phyloP scores from a whole-genome alignment of 2,797 vertebrate genomes.

The Macrochelys suwanniensis region DNA sequence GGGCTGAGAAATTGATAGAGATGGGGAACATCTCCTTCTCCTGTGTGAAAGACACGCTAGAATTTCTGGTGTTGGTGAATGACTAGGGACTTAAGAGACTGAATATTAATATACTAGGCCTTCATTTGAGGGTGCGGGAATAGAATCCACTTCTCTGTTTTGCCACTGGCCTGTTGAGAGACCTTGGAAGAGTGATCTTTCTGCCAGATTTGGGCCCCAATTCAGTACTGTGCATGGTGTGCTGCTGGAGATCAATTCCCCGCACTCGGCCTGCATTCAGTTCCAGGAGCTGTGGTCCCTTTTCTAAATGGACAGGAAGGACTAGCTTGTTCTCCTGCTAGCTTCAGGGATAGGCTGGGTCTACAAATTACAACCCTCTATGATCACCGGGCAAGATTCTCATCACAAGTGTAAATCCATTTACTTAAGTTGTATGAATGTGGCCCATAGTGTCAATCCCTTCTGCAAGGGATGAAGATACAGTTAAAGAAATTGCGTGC shows the following conservation, averaged over 20 bases:
- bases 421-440: neutral
- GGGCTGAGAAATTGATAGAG: neutral
- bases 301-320: neutral
- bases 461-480: neutral
- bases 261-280: neutral
- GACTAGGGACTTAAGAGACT: neutral
- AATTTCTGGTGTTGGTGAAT: neutral
- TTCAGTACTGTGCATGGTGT: neutral
- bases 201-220: neutral
- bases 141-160: neutral
- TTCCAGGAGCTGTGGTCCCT: neutral
- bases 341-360: neutral
- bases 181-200: neutral
- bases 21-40: neutral
- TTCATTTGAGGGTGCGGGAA: neutral
- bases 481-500: accelerated
- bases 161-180: neutral
- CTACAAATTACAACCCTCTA: neutral
- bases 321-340: neutral
- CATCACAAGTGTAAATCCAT: neutral
- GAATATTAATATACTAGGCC: neutral
- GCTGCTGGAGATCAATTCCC: neutral
- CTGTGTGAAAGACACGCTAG: neutral
- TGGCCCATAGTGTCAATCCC: neutral
- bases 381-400: neutral